Evolutionary conservation across 2,113 vertebrate species (phyloP).

Genomic region (Lathamus discolor): DNA sequence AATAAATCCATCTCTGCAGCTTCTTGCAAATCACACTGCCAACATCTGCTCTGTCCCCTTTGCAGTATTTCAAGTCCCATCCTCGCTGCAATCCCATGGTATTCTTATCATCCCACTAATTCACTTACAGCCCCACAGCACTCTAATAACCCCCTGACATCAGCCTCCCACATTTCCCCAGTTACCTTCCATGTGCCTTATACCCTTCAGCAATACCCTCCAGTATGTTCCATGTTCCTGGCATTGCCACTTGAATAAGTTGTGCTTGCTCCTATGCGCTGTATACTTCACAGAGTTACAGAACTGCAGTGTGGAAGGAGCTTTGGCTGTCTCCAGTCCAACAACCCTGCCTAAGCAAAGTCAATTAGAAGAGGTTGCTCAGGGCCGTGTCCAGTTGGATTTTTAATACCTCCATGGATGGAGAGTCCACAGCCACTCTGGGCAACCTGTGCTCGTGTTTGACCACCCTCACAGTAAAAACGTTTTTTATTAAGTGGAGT

Average conservation of each 20-base stretch:
- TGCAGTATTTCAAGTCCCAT: background rate
- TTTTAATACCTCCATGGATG: background rate
- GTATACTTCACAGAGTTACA: background rate
- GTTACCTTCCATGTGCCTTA: background rate
- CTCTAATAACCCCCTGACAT: background rate
- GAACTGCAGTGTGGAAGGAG: background rate
- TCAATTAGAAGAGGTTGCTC: background rate
- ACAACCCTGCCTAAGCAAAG: background rate
- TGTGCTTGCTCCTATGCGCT: background rate
- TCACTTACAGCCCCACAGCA: background rate
- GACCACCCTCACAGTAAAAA: background rate
- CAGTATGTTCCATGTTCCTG: fast-evolving
- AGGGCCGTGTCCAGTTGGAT: background rate
- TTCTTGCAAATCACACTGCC: background rate
- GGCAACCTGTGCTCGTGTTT: background rate
- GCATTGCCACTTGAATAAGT: background rate
- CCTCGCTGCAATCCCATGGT: background rate
- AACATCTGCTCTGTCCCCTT: background rate
- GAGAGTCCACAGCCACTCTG: background rate
- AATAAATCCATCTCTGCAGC: background rate
- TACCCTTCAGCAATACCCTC: fast-evolving
- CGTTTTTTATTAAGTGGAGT: background rate
- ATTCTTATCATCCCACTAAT: background rate
- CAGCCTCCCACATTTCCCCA: background rate
- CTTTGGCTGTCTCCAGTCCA: background rate